Evolutionary conservation across 1,140 invertebrate genomes (phyloP), one percentile per base, ranked within the genome.

Genomic region (Atta texana): DNA sequence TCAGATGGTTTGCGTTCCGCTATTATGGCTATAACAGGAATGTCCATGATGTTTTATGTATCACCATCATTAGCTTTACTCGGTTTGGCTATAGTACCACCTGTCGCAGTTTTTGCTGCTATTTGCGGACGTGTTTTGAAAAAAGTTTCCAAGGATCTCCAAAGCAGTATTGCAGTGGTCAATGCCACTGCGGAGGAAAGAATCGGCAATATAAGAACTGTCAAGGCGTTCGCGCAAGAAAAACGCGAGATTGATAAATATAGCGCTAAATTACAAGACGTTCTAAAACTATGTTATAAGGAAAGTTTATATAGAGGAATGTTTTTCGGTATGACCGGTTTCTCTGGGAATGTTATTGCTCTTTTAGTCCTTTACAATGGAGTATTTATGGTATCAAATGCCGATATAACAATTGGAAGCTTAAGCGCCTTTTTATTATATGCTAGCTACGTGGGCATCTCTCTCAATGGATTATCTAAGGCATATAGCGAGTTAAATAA

Each of bases 41-140:
- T 98, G 24, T 97, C 97, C 6, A 99, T 99, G 98, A 99, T 99
- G 99, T 96, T 99, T 90, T 99, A 98, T 94, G 98, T 98, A 88
- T 99, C 99, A 5, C 97, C 98, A 10, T 96, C 98, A 87, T 94
- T 99, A 80, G 97, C 98, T 6, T 88, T 98, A 21, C 97, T 99
- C 69, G 98, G 98, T 24, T 94, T 99, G 51, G 95, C 97, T 69
- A 97, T 99, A 55, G 98, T 99, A 14, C 98, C 99, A 28, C 98
- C 98, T 12, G 96, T 99, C 24, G 98, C 98, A 3, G 96, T 96
- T 28, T 93, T 98, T 82, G 98, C 98, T 34, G 97, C 99, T n/a
- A 93, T 98, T 16, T 99, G 99, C 95, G 99, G 98, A 21, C 96
- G 98, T 57, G 98, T 98, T 93, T 97, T 99, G 5, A 96, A 98